A percentile compares a stretch with the other conserved stretches of the same genome.
These are phyloP conservation scores for Eristalis intricaria DNA, from an alignment of 2,888 invertebrate species.

Conservation along the genomic window DNA sequence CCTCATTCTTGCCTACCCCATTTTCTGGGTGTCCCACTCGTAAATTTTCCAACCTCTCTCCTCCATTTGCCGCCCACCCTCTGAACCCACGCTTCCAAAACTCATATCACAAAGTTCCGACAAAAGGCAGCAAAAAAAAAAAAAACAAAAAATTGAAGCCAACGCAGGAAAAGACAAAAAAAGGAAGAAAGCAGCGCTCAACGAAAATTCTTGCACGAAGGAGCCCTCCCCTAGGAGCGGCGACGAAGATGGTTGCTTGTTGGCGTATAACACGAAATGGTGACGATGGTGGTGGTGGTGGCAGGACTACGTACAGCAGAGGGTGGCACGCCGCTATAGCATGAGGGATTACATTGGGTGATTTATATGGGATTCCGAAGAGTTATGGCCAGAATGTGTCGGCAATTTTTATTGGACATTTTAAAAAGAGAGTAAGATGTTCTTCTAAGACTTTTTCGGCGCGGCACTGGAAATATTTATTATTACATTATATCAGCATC, in stretches of 20 bases:
- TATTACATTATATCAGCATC: constrained; percentile 71
- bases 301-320: constrained; percentile 73
- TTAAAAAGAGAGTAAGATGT: constrained; percentile 82
- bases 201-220: constrained; percentile 65
- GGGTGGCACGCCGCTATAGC: constrained; percentile 78
- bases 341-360: constrained; percentile 82
- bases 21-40: constrained; percentile 22
- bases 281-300: constrained; percentile 3
- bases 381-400: constrained; percentile 82
- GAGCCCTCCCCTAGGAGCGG: constrained; percentile 53
- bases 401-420: constrained; percentile 83
- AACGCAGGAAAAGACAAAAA: constrained; percentile 58
- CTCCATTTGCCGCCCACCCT: constrained; percentile 4
- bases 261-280: constrained; percentile 41
- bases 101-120: constrained; percentile 64
- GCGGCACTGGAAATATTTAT: constrained; percentile 72
- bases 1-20: background rate
- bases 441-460: constrained; percentile 76
- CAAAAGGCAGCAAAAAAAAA: constrained; percentile 20
- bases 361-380: constrained; percentile 82
- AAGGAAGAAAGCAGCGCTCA: constrained; percentile 19
- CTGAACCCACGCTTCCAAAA: constrained; percentile 27
- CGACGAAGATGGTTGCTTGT: constrained; percentile 51
- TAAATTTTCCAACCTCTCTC: constrained; percentile 53
- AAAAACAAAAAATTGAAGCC: constrained; percentile 19